Percentiles rank a stretch among this genome's conserved stretches.
Evolutionary conservation across 92 coral and sea anemone genomes (phyloP).

Genomic region (Meandrina meandrites): DNA sequence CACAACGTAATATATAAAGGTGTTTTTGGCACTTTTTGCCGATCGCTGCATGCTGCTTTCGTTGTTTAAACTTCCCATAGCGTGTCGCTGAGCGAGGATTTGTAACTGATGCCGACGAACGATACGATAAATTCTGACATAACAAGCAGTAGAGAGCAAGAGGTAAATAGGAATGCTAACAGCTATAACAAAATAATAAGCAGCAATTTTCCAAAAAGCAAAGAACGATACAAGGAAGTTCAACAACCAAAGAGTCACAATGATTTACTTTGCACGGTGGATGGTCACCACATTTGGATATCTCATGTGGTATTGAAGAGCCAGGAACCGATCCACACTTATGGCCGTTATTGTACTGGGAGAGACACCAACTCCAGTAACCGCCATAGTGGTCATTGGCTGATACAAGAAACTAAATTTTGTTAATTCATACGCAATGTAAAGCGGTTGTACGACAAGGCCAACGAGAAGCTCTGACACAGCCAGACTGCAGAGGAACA

Average conservation of each 20-base stretch:
- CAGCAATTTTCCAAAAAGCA: not conserved
- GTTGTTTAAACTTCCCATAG: not conserved
- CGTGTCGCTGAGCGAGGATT: not conserved
- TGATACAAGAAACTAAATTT: not conserved
- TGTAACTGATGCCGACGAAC: not conserved
- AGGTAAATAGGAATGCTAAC: not conserved
- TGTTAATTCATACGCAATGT: not conserved
- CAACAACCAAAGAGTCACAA: not conserved
- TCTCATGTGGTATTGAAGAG: conserved; percentile 4
- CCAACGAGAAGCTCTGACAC: conserved; percentile 5
- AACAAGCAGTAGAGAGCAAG: not conserved
- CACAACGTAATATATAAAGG: not conserved
- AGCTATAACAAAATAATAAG: conserved; percentile 1
- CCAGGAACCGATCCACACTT: not conserved
- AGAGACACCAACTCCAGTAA: not conserved
- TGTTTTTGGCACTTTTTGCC: conserved; percentile 2
- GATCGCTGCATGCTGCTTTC: not conserved
- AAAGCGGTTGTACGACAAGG: not conserved
- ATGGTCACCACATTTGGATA: not conserved
- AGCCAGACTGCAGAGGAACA: conserved; percentile 1
- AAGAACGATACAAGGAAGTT: not conserved
- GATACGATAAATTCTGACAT: not conserved
- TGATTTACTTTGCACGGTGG: not conserved
- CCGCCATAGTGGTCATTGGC: not conserved
- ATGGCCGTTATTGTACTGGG: not conserved